phyloP scores from a whole-genome alignment of 2,113 vertebrate genomes.

The Notothenia rossii region DNA sequence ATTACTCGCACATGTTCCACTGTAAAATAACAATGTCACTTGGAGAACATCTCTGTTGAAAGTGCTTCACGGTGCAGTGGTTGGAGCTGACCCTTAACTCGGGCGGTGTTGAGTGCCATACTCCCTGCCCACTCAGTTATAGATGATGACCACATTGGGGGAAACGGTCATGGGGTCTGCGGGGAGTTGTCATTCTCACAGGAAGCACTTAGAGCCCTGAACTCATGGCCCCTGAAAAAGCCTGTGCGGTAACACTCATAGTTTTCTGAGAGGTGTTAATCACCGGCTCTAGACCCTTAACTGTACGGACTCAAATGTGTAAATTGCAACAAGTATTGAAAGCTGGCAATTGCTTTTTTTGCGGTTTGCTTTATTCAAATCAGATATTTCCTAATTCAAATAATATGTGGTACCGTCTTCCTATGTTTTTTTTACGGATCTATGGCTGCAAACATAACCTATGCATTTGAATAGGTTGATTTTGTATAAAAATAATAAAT shows the following conservation, averaged over 20 bases:
- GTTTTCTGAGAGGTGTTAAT: constrained; percentile 26
- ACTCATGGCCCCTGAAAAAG: constrained; percentile 38
- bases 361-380: neutral
- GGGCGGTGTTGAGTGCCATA: neutral
- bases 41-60: constrained; percentile 29
- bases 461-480: neutral
- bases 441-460: neutral
- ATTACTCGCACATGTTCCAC: neutral
- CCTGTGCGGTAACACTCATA: constrained; percentile 25
- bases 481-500: neutral
- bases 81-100: constrained; percentile 27
- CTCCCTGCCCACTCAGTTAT: constrained; percentile 23
- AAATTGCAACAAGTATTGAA: neutral
- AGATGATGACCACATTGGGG: constrained; percentile 50
- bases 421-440: neutral
- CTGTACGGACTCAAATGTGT: neutral
- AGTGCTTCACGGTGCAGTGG: constrained; percentile 17
- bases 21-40: constrained; percentile 9
- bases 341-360: constrained; percentile 1
- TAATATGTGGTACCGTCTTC: neutral
- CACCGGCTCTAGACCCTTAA: neutral
- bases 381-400: neutral
- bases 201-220: constrained; percentile 63
- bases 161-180: constrained; percentile 34
- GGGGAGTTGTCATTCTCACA: constrained; percentile 42